These are phyloP conservation scores for Hemibagrus guttatus DNA, from an alignment of 2,797 vertebrate genomes.

Conservation along the genomic window DNA sequence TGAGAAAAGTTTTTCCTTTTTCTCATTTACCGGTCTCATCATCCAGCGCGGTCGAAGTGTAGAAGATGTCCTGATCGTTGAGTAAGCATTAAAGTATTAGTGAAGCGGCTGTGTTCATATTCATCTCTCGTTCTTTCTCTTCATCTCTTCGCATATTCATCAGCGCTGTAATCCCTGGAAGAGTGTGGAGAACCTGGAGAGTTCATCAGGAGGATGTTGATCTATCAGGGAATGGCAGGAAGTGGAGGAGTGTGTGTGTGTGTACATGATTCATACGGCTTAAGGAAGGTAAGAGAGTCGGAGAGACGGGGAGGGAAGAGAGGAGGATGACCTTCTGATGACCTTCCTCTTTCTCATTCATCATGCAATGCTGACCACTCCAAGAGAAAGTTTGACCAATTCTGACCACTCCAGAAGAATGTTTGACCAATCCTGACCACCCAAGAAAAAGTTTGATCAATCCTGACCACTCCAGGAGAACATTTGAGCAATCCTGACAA, in stretches of 20 bases:
- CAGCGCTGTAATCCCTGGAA: constrained; percentile 67
- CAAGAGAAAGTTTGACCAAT: too few relatives aligned
- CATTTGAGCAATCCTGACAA: too few relatives aligned
- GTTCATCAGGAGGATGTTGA: constrained; percentile 64
- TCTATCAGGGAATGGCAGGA: constrained; percentile 47
- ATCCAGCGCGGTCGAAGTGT: not conserved
- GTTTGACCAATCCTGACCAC: too few relatives aligned
- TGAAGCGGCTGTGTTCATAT: not conserved
- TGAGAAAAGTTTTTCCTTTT: not conserved
- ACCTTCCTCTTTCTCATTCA: not conserved
- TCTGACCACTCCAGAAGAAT: too few relatives aligned
- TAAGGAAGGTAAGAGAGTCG: constrained; percentile 46
- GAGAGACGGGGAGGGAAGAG: not conserved
- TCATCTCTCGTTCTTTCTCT: not conserved
- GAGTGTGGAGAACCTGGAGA: constrained; percentile 69
- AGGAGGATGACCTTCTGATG: constrained; percentile 59
- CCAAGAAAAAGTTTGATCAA: too few relatives aligned
- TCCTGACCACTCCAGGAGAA: too few relatives aligned
- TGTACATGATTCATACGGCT: constrained; percentile 76
- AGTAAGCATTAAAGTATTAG: constrained; percentile 9
- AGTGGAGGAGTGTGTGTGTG: constrained; percentile 70
- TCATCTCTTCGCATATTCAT: constrained; percentile 69
- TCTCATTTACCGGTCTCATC: not conserved
- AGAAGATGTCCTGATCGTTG: too few relatives aligned
- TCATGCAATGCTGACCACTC: too few relatives aligned